Percentiles rank a stretch among this genome's conserved stretches.
Evolutionary conservation across 2,797 vertebrate species (phyloP).

Genomic region (Geotria australis): DNA sequence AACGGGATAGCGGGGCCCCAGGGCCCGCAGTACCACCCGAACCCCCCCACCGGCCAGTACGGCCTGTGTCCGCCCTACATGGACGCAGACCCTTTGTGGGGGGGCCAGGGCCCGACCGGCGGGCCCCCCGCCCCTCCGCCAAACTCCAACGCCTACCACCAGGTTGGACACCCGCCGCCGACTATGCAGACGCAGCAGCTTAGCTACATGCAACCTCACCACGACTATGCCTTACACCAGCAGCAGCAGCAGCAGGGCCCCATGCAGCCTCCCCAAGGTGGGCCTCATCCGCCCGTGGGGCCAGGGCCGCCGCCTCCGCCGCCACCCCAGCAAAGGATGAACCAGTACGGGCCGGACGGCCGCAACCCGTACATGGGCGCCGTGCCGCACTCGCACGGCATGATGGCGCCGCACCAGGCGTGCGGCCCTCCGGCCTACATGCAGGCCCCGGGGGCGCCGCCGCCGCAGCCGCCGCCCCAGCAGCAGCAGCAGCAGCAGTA

Average conservation of each 20-base stretch:
- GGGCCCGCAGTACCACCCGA: neutral
- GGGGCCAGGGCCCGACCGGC: neutral
- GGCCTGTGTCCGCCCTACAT: neutral
- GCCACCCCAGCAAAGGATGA: neutral
- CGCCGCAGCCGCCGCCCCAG: neutral
- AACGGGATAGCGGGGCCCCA: neutral
- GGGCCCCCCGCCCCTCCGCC: neutral
- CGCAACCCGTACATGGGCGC: neutral
- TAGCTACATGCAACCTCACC: neutral
- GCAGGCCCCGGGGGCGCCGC: neutral
- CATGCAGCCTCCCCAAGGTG: neutral
- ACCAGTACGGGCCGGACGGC: neutral
- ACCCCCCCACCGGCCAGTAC: neutral
- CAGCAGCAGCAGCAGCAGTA: neutral
- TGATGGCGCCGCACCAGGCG: neutral
- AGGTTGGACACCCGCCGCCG: neutral
- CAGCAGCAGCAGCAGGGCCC: neutral
- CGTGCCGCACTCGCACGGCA: neutral
- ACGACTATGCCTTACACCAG: neutral
- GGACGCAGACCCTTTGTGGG: neutral
- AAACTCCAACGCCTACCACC: neutral
- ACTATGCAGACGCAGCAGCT: neutral
- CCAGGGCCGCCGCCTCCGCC: neutral
- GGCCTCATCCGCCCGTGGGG: neutral
- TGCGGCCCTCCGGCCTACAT: neutral